Conservation (phyloP, 2,113 vertebrate species). For the Pipra filicauda region DNA sequence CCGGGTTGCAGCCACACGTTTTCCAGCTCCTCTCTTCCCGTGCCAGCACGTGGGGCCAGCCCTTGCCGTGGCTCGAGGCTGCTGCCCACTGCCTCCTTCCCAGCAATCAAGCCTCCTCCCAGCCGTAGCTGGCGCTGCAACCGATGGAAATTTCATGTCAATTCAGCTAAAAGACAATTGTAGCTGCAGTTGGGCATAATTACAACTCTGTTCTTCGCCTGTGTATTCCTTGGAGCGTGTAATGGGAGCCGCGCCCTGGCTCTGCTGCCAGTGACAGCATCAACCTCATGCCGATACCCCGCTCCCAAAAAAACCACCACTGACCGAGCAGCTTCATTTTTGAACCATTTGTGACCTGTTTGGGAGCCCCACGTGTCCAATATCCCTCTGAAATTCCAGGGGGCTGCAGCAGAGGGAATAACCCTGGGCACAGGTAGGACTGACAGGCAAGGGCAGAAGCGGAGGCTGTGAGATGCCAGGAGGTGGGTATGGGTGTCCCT, state of each 20-base stretch:
- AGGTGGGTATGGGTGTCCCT: background rate
- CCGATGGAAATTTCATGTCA: background rate
- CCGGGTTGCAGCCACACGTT: fast-evolving
- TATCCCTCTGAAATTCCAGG: background rate
- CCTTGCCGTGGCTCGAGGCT: fast-evolving
- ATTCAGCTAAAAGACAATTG: slow-evolving; percentile 4
- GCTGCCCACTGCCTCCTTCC: background rate
- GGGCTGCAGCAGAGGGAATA: background rate
- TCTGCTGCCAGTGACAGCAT: background rate
- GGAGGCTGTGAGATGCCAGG: background rate
- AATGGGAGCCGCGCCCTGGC: fast-evolving
- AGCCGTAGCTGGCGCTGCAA: fast-evolving
- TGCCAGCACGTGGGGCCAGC: background rate
- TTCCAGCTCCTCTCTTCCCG: background rate
- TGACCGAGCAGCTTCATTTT: fast-evolving
- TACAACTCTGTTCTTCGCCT: fast-evolving
- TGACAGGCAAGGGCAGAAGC: background rate
- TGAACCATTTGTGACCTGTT: background rate
- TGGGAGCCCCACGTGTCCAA: fast-evolving
- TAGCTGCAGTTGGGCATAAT: background rate
- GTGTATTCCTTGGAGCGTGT: fast-evolving
- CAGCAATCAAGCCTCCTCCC: background rate
- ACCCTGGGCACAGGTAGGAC: background rate
- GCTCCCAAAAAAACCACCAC: background rate
- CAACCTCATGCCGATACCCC: background rate